Evolutionary conservation across 2,888 invertebrate species (phyloP).

Genomic region (Orchestes rusci): DNA sequence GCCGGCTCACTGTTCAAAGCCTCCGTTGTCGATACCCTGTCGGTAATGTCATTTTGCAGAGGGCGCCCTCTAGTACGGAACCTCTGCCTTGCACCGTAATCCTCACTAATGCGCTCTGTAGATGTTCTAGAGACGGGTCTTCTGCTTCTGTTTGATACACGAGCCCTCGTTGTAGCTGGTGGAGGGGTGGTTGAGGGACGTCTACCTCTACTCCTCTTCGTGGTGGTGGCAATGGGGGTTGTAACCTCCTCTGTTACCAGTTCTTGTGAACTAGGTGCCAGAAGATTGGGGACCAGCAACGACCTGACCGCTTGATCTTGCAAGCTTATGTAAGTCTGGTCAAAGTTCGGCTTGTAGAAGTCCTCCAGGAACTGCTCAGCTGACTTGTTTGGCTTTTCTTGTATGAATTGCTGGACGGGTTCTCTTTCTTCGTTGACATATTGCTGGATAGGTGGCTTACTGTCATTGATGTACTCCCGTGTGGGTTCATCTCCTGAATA

Average conservation of each 20-base stretch:
- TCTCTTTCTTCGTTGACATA: background rate
- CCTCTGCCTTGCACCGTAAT: slow-evolving; percentile 32
- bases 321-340: slow-evolving; percentile 33
- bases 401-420: background rate
- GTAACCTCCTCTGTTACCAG: slow-evolving; percentile 11
- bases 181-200: slow-evolving; percentile 43
- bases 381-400: background rate
- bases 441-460: too few relatives aligned
- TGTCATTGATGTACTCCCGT: too few relatives aligned
- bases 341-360: slow-evolving; percentile 16
- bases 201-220: slow-evolving; percentile 40
- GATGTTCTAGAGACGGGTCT: slow-evolving; percentile 36
- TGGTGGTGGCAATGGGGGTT: slow-evolving; percentile 33
- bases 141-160: slow-evolving; percentile 30
- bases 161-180: slow-evolving; percentile 37
- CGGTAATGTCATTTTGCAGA: slow-evolving; percentile 26
- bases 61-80: slow-evolving; percentile 38
- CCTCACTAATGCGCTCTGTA: slow-evolving; percentile 16
- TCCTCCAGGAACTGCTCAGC: slow-evolving; percentile 10
- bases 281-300: slow-evolving; percentile 36
- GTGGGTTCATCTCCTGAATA: too few relatives aligned
- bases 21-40: slow-evolving; percentile 29
- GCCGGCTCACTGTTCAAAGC: slow-evolving; percentile 18
- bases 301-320: slow-evolving; percentile 47
- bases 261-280: slow-evolving; percentile 34